These are phyloP conservation scores for Thymallus thymallus DNA, from an alignment of 2,113 vertebrate genomes.

Conservation along the genomic window DNA sequence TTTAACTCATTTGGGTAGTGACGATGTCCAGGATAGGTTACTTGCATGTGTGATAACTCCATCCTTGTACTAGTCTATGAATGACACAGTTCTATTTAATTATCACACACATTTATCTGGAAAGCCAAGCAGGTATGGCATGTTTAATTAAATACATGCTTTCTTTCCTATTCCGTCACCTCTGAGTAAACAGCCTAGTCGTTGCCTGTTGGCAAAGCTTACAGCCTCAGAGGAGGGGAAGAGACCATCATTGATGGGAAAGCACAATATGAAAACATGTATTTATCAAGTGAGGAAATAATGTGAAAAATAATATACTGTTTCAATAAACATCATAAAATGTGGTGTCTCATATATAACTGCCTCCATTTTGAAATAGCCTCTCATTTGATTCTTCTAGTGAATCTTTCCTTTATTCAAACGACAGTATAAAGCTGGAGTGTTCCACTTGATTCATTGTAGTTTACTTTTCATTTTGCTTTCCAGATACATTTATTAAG, in stretches of 20 bases:
- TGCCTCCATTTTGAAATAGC: too few relatives aligned
- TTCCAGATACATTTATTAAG: neutral
- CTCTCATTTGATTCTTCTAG: too few relatives aligned
- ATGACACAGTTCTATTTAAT: slow-evolving; percentile 4
- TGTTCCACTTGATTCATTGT: neutral
- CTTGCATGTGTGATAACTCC: slow-evolving; percentile 28
- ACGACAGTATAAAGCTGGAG: neutral
- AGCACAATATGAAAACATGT: neutral
- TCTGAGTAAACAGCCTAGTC: slow-evolving; percentile 10
- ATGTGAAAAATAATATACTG: neutral
- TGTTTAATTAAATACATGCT: slow-evolving; percentile 16
- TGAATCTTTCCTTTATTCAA: neutral
- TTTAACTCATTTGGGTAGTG: too few relatives aligned
- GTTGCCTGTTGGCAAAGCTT: neutral
- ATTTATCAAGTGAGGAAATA: neutral
- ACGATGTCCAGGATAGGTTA: too few relatives aligned
- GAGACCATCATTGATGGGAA: neutral
- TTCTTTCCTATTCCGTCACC: neutral
- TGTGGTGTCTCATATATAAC: too few relatives aligned
- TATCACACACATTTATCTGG: neutral
- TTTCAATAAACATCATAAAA: too few relatives aligned
- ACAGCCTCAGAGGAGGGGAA: neutral
- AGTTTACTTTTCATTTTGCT: neutral
- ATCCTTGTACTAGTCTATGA: slow-evolving; percentile 11
- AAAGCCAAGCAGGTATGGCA: slow-evolving; percentile 7